These are phyloP conservation scores for Epicampocera succincta DNA, from an alignment of 2,888 invertebrate species.

Conservation along the genomic window DNA sequence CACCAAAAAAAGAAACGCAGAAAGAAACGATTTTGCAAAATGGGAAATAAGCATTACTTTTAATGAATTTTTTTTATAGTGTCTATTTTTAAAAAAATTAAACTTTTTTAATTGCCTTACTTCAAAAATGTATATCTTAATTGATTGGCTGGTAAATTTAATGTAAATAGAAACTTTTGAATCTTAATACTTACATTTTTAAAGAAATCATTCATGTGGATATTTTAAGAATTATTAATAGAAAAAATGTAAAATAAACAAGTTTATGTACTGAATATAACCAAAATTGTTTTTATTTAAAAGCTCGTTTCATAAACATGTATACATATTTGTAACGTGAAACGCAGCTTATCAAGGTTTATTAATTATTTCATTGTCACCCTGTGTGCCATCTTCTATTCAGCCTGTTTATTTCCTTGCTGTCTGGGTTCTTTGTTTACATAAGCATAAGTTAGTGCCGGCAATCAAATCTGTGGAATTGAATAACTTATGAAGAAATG, in stretches of 20 bases:
- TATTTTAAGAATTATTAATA: conserved; percentile 34
- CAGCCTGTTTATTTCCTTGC: not conserved
- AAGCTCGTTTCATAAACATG: not conserved
- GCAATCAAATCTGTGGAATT: conserved; percentile 1
- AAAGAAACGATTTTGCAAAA: conserved; percentile 61
- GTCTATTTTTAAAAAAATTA: not conserved
- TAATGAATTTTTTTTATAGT: conserved; percentile 24
- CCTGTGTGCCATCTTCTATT: conserved; percentile 14
- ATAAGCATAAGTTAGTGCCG: conserved; percentile 19
- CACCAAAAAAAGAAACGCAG: conserved; percentile 62
- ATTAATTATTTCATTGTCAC: not conserved
- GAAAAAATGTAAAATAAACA: conserved; percentile 21
- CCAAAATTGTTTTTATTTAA: conserved; percentile 2
- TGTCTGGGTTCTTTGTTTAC: conserved; percentile 22
- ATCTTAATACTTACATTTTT: conserved; percentile 9
- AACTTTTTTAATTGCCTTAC: conserved; percentile 21
- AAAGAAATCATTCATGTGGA: conserved; percentile 19
- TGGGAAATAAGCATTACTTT: conserved; percentile 64
- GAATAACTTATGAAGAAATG: conserved; percentile 32
- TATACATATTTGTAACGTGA: no score
- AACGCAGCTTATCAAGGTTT: no score
- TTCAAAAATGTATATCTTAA: conserved; percentile 7
- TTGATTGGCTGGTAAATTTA: conserved; percentile 22
- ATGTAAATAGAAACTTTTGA: not conserved
- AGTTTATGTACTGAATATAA: conserved; percentile 12